Evolutionary conservation across 1,140 invertebrate species (phyloP), one percentile per base, ranked within the genome.

Genomic region (Drosophila subobscura): DNA sequence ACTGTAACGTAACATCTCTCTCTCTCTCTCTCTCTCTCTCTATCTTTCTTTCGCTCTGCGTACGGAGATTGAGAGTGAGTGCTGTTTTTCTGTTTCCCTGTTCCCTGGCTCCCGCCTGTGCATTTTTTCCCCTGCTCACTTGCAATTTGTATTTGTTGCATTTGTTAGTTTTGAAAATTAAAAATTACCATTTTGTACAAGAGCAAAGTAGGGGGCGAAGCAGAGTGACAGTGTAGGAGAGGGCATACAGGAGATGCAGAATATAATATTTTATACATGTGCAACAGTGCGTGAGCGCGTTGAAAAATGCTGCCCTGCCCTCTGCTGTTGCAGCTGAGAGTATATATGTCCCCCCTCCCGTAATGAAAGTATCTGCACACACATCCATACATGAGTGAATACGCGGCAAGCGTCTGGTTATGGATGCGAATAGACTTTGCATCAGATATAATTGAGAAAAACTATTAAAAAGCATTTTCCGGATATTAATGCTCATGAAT

Each of bases 131-230:
- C 6, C 20, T 49, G 45, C 45, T 22, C 71, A 50, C 40, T 72
- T 37, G 66, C 76, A 75, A 68, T 79, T 83, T 84, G 71, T 79
- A 68, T 79, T 83, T 84, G 71, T 79, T 75, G 55, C 75, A 61
- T 83, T 84, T 83, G 57, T 71, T 79, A 79, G 72, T 79, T 84
- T 75, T 67, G 10, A 64, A 76, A 84, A 79, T 85, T 76, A 72
- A 55, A 63, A 65, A 65, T 51, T 51, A 27, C 6, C 53, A 57
- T 78, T 73, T 77, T 37, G n/a, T 46, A 42, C 14, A n/a, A 55
- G 41, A 37, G 16, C 20, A n/a, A 25, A 22, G 14, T 25, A 4
- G 16, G 23, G 12, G 10, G 12, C 25, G 16, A 20, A 20, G 0
- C 7, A 49, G 16, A 14, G 29, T 8, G 12, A 14, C 37, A 2